Evolutionary conservation across 2,113 vertebrate species (phyloP), one percentile per base, ranked within the genome.

Genomic region (Apteryx mantelli): DNA sequence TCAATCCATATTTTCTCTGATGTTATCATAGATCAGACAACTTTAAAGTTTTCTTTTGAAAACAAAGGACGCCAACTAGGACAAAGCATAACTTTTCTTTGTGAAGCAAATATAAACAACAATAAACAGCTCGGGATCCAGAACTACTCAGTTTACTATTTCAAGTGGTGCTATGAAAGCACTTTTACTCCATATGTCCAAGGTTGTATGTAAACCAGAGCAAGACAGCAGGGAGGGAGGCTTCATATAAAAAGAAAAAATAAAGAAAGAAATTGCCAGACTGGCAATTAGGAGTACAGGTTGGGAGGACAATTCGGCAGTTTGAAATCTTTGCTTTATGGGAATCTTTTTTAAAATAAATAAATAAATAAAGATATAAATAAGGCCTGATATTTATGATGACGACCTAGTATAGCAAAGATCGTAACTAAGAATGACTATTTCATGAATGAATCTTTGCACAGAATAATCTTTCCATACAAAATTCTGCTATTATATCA

Each of bases 331-430:
- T 58, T 55, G 30, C 3, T n/a, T 53, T 32, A 79, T 60, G 68
- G 36, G 28, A 52, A 25, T 38, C 66, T 25, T 78, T 38, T 8
- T 28, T 55, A 50, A 48, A 13, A 66, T 34, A 46, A 46, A 46
- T 16, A 46, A 46, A 46, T 16, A 46, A 46, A 46, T 16, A 46
- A 46, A 46, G 6, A 48, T 53, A 44, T 19, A 48, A 48, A 48
- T 8, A 68, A 56, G 1, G 4, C 5, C 28, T 58, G 26, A 58
- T 30, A 28, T 48, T 48, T 48, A 18, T 61, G 34, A 14, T n/a
- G n/a, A 22, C 36, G 52, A 40, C 5, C 8, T 32, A 32, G 21
- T 40, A 53, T 8, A 69, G 44, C 34, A 13, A 1, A 0, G 1
- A 24, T 38, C 18, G 3, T 30, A 86, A 52, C 11, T 77, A 82